Percentiles rank a stretch among this genome's conserved stretches.
These are phyloP conservation scores for Lycorma delicatula DNA, from an alignment of 1,140 invertebrate genomes.

Conservation along the genomic window DNA sequence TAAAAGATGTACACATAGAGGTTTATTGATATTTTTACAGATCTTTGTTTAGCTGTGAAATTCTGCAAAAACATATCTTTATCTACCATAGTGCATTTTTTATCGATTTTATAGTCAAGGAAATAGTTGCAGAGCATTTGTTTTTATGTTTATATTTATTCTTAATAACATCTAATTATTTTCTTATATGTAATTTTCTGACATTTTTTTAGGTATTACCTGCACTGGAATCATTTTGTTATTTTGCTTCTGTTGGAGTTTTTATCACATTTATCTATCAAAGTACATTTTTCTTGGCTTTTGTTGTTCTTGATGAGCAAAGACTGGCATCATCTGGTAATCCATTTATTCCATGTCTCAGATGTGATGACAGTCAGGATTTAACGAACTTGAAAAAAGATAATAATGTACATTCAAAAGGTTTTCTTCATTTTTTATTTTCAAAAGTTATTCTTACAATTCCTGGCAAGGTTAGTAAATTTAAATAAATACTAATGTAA, in stretches of 20 bases:
- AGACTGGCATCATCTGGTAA: slow-evolving; percentile 54
- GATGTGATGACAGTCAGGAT: slow-evolving; percentile 38
- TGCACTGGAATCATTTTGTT: slow-evolving; percentile 62
- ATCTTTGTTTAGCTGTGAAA: too few relatives aligned
- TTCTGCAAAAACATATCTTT: too few relatives aligned
- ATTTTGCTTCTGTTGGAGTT: slow-evolving; percentile 62
- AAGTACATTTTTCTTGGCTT: slow-evolving; percentile 69
- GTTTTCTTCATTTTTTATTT: slow-evolving; percentile 45
- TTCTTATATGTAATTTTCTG: neutral
- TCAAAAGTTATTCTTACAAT: slow-evolving; percentile 49
- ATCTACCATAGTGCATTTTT: too few relatives aligned
- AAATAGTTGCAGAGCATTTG: too few relatives aligned
- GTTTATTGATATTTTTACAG: too few relatives aligned
- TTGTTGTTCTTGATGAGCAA: slow-evolving; percentile 58
- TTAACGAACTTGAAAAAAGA: neutral
- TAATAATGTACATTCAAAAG: neutral
- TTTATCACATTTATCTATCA: slow-evolving; percentile 64
- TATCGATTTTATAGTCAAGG: too few relatives aligned
- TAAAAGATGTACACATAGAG: too few relatives aligned
- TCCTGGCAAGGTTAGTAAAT: slow-evolving; percentile 45
- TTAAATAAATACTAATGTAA: neutral
- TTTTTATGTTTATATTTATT: too few relatives aligned
- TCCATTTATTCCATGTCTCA: slow-evolving; percentile 56
- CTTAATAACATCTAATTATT: neutral
- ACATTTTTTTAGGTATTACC: slow-evolving; percentile 53